Evolutionary conservation across 2,888 invertebrate species (phyloP).

Genomic region (Peribatodes rhomboidaria): DNA sequence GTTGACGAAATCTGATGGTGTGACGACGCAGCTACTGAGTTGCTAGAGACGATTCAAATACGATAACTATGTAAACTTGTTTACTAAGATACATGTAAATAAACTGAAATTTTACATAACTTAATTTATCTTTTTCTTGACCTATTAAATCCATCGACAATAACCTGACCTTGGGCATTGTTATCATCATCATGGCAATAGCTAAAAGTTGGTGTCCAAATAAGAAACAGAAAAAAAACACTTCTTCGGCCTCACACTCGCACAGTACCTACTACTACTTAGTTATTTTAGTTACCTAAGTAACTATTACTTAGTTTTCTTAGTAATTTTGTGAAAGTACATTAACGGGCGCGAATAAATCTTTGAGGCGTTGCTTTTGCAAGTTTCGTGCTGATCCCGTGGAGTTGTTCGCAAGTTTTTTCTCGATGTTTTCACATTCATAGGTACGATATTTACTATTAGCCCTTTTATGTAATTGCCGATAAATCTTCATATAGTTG

Average conservation of each 20-base stretch:
- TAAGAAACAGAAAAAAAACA: neutral
- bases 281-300: slow-evolving; percentile 20
- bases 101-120: slow-evolving; percentile 12
- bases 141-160: neutral
- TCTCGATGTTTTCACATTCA: slow-evolving; percentile 40
- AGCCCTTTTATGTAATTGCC: slow-evolving; percentile 53
- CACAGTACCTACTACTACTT: neutral
- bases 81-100: slow-evolving; percentile 30
- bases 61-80: slow-evolving; percentile 15
- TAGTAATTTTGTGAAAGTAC: slow-evolving; percentile 26
- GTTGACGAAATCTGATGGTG: slow-evolving; percentile 11
- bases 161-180: neutral
- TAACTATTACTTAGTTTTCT: slow-evolving; percentile 12
- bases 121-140: neutral
- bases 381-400: slow-evolving; percentile 44
- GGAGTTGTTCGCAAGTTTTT: slow-evolving; percentile 35
- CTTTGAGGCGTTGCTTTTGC: slow-evolving; percentile 32
- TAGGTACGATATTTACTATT: slow-evolving; percentile 41
- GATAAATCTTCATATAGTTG: slow-evolving; percentile 52
- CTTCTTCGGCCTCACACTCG: neutral
- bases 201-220: neutral
- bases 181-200: too few relatives aligned
- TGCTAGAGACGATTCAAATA: slow-evolving; percentile 12
- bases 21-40: slow-evolving; percentile 14
- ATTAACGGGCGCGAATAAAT: slow-evolving; percentile 32